Conservation (phyloP, 2,888 invertebrate species). For the Arctia plantaginis region DNA sequence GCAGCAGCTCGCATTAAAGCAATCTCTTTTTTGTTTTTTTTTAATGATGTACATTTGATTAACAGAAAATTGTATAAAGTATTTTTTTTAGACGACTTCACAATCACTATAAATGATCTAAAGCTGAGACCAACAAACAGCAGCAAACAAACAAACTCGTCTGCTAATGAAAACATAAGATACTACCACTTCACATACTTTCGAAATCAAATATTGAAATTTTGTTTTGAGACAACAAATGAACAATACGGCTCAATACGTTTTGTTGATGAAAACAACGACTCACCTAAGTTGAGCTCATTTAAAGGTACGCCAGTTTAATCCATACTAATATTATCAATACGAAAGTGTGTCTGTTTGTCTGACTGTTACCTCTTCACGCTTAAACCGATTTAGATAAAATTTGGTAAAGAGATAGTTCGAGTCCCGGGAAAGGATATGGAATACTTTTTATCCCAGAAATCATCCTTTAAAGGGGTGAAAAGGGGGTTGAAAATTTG, state of each 20-base stretch:
- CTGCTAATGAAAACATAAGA: background rate
- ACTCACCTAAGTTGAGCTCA: background rate
- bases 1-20: too few relatives aligned
- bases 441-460: too few relatives aligned
- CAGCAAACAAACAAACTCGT: background rate
- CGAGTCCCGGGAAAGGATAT: too few relatives aligned
- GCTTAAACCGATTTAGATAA: too few relatives aligned
- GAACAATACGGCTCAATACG: background rate
- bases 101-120: background rate
- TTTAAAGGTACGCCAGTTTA: background rate
- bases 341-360: too few relatives aligned
- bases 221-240: background rate
- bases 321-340: too few relatives aligned
- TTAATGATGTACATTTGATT: too few relatives aligned
- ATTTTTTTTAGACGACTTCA: conserved; percentile 8
- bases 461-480: too few relatives aligned
- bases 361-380: too few relatives aligned
- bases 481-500: too few relatives aligned
- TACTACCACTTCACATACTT: background rate
- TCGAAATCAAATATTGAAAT: background rate
- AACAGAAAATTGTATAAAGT: background rate
- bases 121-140: background rate
- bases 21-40: too few relatives aligned
- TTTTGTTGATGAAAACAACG: background rate
- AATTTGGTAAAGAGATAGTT: too few relatives aligned